Evolutionary conservation across 2,113 vertebrate genomes (phyloP), one percentile per base, ranked within the genome.

Genomic region (Balaenoptera acutorostrata): DNA sequence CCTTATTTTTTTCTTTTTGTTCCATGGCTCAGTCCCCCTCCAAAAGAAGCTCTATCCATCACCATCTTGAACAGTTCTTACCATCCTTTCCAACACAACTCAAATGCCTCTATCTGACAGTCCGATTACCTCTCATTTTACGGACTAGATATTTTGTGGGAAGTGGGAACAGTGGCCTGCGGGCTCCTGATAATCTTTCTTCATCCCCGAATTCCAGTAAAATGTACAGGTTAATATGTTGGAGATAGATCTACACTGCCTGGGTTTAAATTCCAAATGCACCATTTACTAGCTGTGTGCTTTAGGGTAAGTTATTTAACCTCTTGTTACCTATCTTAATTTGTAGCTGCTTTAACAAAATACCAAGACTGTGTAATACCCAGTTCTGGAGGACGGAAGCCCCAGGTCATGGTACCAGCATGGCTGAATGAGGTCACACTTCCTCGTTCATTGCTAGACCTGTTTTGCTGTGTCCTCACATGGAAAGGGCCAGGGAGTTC

Each of bases 81-180:
- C 8, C 5, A n/a, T 12, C 6, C 6, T 86, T 71, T 46, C 39
- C 59, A 23, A 31, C 33, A 7, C 14, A 29, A 17, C 1, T 33
- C 6, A 63, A 3, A 3, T 46, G 31, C 25, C 33, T 9, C 66
- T 52, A 17, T 20, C 82, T 29, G 20, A 15, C 1, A 3, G 9
- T 55, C 66, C 44, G 12, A 52, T 57, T 77, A 29, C 12, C 4
- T 36, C n/a, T 93, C 14, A 61, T 31, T 41, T 57, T 10, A 8
- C 11, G 36, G 29, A 85, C 5, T 36, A 55, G 15, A 20, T 8
- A 10, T 46, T 20, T 25, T 41, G 55, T 44, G 8, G 61, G 29
- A 14, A 1, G 6, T 33, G 9, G 13, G 4, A 27, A 1, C 57
- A 8, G 27, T 55, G 29, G 4, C 17, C 9, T 36, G 9, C 1